Percentiles rank a stretch among this genome's conserved stretches.
These are phyloP conservation scores for Indri indri DNA, from an alignment of 2,113 vertebrate species.

Conservation along the genomic window DNA sequence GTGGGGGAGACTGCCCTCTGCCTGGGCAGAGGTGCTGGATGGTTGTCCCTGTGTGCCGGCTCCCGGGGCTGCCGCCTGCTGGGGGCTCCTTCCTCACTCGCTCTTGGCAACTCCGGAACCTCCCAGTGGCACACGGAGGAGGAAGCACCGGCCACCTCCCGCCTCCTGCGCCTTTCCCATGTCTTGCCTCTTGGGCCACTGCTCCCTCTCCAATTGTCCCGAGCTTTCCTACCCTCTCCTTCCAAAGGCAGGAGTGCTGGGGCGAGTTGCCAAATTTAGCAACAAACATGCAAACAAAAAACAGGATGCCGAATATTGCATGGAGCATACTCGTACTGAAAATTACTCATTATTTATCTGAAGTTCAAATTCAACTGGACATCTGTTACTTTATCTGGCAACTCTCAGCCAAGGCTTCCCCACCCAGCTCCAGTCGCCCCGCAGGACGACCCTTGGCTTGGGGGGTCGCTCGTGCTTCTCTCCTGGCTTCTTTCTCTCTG, in stretches of 20 bases:
- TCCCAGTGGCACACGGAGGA: no score
- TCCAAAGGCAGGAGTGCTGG: neutral
- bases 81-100: neutral
- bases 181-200: rapidly evolving
- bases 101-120: neutral
- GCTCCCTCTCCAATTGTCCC: rapidly evolving
- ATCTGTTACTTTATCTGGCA: neutral
- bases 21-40: neutral
- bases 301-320: no score
- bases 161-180: neutral
- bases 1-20: neutral
- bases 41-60: neutral
- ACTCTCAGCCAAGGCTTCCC: no score
- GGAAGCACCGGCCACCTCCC: neutral
- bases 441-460: rapidly evolving
- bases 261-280: neutral
- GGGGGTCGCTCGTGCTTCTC: no score
- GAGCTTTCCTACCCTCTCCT: neutral
- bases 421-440: rapidly evolving
- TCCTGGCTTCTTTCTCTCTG: neutral
- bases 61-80: neutral
- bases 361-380: neutral
- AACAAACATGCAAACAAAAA: neutral
- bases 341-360: neutral
- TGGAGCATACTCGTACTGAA: neutral